A percentile compares a stretch with the other conserved stretches of the same genome.
These are phyloP conservation scores for Xiphydria camelus DNA, from an alignment of 2,888 invertebrate species.

Conservation along the genomic window DNA sequence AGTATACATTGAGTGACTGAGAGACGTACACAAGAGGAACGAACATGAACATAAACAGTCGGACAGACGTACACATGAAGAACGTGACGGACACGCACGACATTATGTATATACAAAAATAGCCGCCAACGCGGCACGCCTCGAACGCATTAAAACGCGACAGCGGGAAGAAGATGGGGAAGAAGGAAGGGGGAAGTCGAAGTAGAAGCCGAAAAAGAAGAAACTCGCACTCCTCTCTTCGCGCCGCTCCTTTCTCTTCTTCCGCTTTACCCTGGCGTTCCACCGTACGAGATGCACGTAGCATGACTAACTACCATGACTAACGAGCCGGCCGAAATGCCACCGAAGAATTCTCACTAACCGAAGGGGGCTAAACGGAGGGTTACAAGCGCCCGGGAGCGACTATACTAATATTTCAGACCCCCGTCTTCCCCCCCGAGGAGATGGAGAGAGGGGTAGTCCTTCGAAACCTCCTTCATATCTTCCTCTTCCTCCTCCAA, in stretches of 20 bases:
- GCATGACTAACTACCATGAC: constrained; percentile 52
- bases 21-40: constrained; percentile 22
- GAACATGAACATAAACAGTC: constrained; percentile 25
- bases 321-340: constrained; percentile 51
- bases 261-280: constrained; percentile 31
- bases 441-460: too few species aligned
- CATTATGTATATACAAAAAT: constrained; percentile 16
- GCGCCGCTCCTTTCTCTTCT: constrained; percentile 29
- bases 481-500: too few species aligned
- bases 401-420: too few species aligned
- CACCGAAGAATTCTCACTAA: constrained; percentile 43
- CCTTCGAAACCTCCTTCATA: too few species aligned
- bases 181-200: constrained; percentile 15
- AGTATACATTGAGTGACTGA: neutral
- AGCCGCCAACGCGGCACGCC: constrained; percentile 1
- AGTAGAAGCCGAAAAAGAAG: constrained; percentile 13
- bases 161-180: too few species aligned
- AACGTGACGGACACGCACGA: constrained; percentile 25
- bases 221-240: constrained; percentile 27
- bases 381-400: neutral
- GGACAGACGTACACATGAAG: constrained; percentile 21
- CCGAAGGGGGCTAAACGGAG: constrained; percentile 22
- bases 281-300: constrained; percentile 33
- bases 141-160: neutral
- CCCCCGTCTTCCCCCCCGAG: neutral